Evolutionary conservation across 2,113 vertebrate genomes (phyloP), one percentile per base, ranked within the genome.

Genomic region (Callipepla squamata): DNA sequence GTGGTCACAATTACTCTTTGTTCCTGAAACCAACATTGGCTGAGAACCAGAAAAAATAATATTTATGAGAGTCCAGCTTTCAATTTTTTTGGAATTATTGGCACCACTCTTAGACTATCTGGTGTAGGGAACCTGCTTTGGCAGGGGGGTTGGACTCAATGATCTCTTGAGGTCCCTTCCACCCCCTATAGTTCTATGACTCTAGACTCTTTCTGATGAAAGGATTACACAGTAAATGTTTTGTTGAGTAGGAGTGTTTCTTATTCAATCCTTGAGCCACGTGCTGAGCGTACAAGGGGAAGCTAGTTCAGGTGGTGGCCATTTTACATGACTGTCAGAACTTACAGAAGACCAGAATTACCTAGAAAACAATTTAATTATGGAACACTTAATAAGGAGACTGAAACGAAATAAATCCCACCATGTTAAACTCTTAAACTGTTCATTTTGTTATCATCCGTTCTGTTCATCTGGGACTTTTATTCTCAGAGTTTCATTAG

Each of bases 401-500:
- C 11, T 30, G 78, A 50, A 17, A 3, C 45, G 75, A 58, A 83
- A 38, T 7, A 57, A n/a, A 61, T 6, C 34, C 8, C 34, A 28
- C 30, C 55, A 19, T 2, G 10, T 38, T 83, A 15, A 69, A 67
- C 32, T 57, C n/a, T 59, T 38, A 28, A 82, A 22, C 13, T 42
- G 23, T 1, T 78, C 80, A 25, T 25, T 92, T 34, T 76, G 26
- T 76, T 77, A 20, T 47, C 15, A 90, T 80, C 16, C 11, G 4
- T 57, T 86, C 66, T 79, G 13, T 40, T 92, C 57, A 16, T 34
- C 15, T 94, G 85, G 80, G 82, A 82, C 26, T 53, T 96, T 51
- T 72, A 15, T 81, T 95, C 40, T 58, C 26, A 19, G 42, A 76
- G 47, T 93, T 81, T 68, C 30, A 45, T 88, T 79, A 0, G 4